Evolutionary conservation across 2,888 invertebrate species (phyloP), one percentile per base, ranked within the genome.

Genomic region (Cheilosia vernalis): DNA sequence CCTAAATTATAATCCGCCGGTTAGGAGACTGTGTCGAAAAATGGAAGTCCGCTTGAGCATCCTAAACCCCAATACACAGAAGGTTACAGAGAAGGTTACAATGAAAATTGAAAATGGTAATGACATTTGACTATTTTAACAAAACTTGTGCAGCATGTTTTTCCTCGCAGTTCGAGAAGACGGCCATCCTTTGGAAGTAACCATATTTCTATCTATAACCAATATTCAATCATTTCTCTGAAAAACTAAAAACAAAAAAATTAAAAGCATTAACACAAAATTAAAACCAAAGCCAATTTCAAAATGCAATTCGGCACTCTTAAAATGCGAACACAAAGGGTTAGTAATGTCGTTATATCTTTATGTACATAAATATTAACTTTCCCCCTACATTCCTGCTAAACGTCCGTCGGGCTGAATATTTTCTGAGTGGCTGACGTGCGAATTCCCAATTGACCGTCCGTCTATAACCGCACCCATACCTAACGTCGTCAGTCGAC

Each of bases 241-340:
- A 37, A 55, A 70, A 61, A 24, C 4, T 27, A 55, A 51, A 56
- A 40, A 58, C 24, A 19, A n/a, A 33, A 61, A 69, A 60, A 21
- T 9, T 56, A 82, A 61, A 47, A 72, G 72, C 69, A 21, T 70
- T 17, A n/a, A 55, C n/a, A 15, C 15, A 56, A 44, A 47, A 37
- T 47, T 37, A 30, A 70, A 70, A 64, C 27, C 37, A 82, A 82
- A 82, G 77, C 77, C 81, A 77, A 82, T 77, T 66, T 74, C 53
- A 42, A 30, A 82, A 82, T 77, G 77, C 77, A 77, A 82, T 70
- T 70, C 56, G 60, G 42, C 63, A 61, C 42, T 37, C 33, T 40
- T 73, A 30, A 15, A 44, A 33, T 51, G 53, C 40, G 55, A 30
- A 66, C 42, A 69, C 61, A 64, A 53, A 67, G 24, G 67, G 61